Conservation (phyloP, 1,140 invertebrate species). For the Neodiprion pinetum region DNA sequence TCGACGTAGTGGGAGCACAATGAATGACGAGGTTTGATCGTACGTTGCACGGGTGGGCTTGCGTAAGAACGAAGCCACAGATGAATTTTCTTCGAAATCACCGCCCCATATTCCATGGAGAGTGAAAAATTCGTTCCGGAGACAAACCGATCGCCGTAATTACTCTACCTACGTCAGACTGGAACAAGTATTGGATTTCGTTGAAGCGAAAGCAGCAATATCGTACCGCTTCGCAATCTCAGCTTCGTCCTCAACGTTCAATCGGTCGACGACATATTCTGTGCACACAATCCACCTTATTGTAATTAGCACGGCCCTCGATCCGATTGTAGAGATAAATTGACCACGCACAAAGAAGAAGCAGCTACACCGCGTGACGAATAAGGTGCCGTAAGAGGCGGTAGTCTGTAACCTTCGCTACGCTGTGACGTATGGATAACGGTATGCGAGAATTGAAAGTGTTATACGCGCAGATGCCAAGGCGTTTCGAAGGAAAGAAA, state of each 20-base stretch:
- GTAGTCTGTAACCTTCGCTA: too few species aligned
- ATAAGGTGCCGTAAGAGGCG: too few species aligned
- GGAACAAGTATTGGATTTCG: neutral
- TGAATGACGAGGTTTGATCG: constrained; percentile 3
- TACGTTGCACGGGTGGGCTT: neutral
- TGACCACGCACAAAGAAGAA: too few species aligned
- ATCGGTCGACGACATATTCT: too few species aligned
- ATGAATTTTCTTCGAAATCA: neutral
- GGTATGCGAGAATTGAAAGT: neutral
- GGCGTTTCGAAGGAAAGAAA: neutral
- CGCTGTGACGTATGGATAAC: too few species aligned
- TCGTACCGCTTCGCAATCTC: too few species aligned
- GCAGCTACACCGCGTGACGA: too few species aligned
- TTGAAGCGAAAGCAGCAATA: too few species aligned
- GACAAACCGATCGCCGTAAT: neutral
- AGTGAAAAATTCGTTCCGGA: neutral
- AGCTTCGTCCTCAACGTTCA: too few species aligned
- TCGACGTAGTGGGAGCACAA: neutral
- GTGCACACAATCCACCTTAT: too few species aligned
- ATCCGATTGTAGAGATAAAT: too few species aligned
- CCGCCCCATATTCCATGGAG: neutral
- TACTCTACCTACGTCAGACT: neutral
- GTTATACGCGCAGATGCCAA: neutral
- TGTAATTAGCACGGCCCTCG: too few species aligned
- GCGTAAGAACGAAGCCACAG: neutral